Conservation (phyloP, 2,888 invertebrate species). For the Busseola fusca region DNA sequence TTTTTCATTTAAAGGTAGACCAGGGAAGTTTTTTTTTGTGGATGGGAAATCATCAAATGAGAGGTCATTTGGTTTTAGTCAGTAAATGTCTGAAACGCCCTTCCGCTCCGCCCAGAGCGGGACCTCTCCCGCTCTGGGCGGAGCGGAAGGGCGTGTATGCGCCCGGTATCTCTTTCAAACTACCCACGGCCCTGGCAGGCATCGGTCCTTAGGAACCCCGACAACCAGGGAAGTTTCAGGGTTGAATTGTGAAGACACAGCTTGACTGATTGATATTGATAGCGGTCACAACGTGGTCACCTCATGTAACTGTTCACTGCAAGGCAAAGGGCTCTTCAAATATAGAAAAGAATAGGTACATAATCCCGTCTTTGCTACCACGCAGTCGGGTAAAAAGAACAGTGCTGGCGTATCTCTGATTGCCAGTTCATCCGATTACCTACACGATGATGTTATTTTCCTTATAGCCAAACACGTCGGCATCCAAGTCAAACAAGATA, state of each 20-base stretch:
- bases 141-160: too few relatives aligned
- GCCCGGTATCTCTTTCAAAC: too few relatives aligned
- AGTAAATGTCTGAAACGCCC: too few relatives aligned
- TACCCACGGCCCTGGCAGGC: too few relatives aligned
- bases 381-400: not conserved
- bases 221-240: not conserved
- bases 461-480: too few relatives aligned
- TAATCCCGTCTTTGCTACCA: not conserved
- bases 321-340: not conserved
- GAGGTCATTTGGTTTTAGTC: too few relatives aligned
- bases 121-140: too few relatives aligned
- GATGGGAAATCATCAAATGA: too few relatives aligned
- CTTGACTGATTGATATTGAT: not conserved
- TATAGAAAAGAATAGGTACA: not conserved
- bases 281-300: not conserved
- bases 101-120: too few relatives aligned
- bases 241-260: slow-evolving; percentile 4
- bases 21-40: too few relatives aligned
- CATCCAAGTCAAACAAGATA: not conserved
- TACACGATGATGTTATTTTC: slow-evolving; percentile 1
- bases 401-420: not conserved
- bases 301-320: not conserved
- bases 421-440: not conserved
- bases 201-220: too few relatives aligned
- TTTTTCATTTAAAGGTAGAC: slow-evolving; percentile 14